Evolutionary conservation across 2,797 vertebrate species (phyloP).

Genomic region (Danio tinwini): DNA sequence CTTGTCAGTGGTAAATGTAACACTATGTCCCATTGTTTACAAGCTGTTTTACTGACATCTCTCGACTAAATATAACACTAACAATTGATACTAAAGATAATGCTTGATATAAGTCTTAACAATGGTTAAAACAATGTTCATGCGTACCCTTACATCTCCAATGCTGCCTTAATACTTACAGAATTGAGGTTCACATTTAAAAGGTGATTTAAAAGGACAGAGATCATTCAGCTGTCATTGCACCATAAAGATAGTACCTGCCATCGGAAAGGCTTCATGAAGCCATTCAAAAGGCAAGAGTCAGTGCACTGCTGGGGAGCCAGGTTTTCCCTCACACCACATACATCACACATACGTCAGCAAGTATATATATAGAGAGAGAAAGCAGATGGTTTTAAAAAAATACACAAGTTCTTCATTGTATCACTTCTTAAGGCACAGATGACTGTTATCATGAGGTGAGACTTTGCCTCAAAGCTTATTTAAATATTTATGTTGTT

Average conservation of each 20-base stretch:
- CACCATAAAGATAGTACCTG: conserved; percentile 35
- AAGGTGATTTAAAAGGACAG: not conserved
- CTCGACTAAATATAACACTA: no score
- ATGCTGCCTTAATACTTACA: not conserved
- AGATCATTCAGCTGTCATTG: conserved; percentile 55
- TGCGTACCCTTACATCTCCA: no score
- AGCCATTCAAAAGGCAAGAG: conserved; percentile 63
- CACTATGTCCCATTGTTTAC: no score
- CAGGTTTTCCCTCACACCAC: conserved; percentile 40
- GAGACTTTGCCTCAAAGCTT: conserved; percentile 11
- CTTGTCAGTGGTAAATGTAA: no score
- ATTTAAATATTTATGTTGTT: not conserved
- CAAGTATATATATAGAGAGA: not conserved
- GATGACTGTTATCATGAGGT: not conserved
- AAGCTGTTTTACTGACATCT: no score
- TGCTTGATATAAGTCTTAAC: no score
- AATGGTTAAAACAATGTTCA: no score
- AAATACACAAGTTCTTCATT: not conserved
- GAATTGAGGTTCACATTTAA: not conserved
- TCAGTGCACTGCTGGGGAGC: conserved; percentile 48
- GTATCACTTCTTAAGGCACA: not conserved
- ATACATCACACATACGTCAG: not conserved
- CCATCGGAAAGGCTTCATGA: conserved; percentile 58
- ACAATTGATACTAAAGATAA: no score
- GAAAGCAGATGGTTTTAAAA: not conserved